Percentiles rank a stretch among this genome's conserved stretches.
phyloP scores from a whole-genome alignment of 2,113 vertebrate species.

The Amblyornis subalaris region DNA sequence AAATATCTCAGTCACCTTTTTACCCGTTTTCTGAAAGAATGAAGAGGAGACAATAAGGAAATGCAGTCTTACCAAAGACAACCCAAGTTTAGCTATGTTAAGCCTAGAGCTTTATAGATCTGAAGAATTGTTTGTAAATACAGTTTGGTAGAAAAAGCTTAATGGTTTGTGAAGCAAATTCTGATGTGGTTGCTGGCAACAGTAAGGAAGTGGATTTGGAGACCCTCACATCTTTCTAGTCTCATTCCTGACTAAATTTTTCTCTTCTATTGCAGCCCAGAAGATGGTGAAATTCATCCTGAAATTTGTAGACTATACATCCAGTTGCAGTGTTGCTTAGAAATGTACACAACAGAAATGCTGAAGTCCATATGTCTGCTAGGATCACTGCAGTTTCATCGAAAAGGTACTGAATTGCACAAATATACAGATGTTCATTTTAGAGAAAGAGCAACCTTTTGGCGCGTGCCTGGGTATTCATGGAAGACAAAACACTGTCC shows the following conservation, averaged over 20 bases:
- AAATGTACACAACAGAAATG: slow-evolving; percentile 99
- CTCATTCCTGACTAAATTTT: not conserved
- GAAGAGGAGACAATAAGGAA: not conserved
- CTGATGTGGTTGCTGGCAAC: not conserved
- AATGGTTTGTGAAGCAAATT: not conserved
- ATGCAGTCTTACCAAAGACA: not conserved
- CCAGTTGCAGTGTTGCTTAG: slow-evolving; percentile 96
- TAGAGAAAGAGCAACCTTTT: not conserved
- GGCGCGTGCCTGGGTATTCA: not conserved
- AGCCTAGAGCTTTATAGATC: not conserved
- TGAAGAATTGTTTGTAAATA: not conserved
- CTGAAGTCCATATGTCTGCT: slow-evolving; percentile 95
- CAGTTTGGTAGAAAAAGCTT: not conserved
- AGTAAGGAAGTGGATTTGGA: not conserved
- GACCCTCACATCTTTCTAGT: not conserved
- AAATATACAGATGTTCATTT: not conserved
- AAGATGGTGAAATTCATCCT: slow-evolving; percentile 96
- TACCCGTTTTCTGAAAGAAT: not conserved
- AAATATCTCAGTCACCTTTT: not conserved
- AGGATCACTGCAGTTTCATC: slow-evolving; percentile 93
- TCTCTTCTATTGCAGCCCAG: slow-evolving; percentile 79
- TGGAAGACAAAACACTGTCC: not conserved
- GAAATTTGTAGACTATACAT: slow-evolving; percentile 97
- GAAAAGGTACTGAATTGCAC: slow-evolving; percentile 82
- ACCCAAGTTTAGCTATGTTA: not conserved